phyloP scores from a whole-genome alignment of 2,888 invertebrate genomes.

The Pseudococcus jackbeardsleyi region DNA sequence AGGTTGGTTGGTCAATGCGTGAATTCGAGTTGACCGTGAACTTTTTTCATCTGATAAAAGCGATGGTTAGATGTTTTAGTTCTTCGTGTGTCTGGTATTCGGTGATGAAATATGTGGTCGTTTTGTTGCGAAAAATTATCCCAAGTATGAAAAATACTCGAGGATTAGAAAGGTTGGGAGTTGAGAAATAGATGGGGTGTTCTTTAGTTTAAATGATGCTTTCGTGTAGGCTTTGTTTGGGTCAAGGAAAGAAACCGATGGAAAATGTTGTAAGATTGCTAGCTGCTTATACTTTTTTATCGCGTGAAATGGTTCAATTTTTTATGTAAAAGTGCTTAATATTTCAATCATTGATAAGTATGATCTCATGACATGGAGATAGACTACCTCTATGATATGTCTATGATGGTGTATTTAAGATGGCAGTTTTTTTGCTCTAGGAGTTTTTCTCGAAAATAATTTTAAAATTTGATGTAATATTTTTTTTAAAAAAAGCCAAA shows the following conservation, averaged over 20 bases:
- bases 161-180: not conserved
- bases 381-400: no score
- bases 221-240: not conserved
- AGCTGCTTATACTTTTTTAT: not conserved
- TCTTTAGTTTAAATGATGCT: not conserved
- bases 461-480: no score
- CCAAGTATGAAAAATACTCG: no score
- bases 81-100: not conserved
- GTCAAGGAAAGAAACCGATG: not conserved
- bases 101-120: not conserved
- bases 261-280: not conserved
- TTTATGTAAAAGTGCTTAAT: not conserved
- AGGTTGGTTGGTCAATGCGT: not conserved
- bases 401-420: not conserved
- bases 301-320: not conserved
- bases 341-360: no score
- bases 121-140: not conserved
- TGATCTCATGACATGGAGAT: not conserved
- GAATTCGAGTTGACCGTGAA: conserved; percentile 18
- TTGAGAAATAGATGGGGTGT: not conserved
- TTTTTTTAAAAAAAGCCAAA: no score
- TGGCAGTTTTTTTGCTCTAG: no score
- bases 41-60: not conserved
- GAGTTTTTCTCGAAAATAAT: no score
- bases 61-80: not conserved